Evolutionary conservation across 2,888 invertebrate species (phyloP), one percentile per base, ranked within the genome.

Genomic region (Epinotia nisella): DNA sequence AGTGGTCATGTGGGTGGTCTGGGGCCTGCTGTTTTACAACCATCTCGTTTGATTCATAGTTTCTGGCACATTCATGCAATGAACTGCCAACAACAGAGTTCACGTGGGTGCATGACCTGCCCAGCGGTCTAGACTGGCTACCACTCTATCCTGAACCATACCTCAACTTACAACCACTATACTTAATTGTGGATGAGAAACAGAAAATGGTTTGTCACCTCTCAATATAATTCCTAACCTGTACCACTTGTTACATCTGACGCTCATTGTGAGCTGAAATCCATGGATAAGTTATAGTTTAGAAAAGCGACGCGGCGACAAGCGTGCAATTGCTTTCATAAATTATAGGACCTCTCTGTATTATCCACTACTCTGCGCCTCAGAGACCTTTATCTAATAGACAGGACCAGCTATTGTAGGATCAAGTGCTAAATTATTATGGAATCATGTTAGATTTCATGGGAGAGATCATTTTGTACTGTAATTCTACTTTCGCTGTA

Each of bases 391-490:
- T 88, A 89, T 89, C 87, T 87, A 87, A 82, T 80, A 77, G 85
- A 87, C 86, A 85, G 85, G 81, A 78, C 85, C 79, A 78, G 84
- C 87, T 83, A 87, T 89, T 89, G 87, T 88, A 83, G 83, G 83
- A 86, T 86, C 85, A 82, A 86, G 87, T 86, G 85, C 87, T 91
- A 90, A 90, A 88, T 90, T 88, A 89, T 86, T 87, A 88, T 87
- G 82, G 84, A 86, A 88, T 86, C 84, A 86, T 82, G 83, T 82
- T 82, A 84, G 85, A 87, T 89, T 88, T 87, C 83, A 85, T 82
- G 80, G 77, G 79, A 82, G 81, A 82, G 83, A 87, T 87, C 86
- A 84, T 86, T 87, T 83, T 80, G 76, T 76, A 75, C 60, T 71
- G 74, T 75, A 75, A 77, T 77, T 75, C 62, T 73, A 79, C 79